phyloP scores from a whole-genome alignment of 1,140 invertebrate genomes.

The Drusus annulatus region DNA sequence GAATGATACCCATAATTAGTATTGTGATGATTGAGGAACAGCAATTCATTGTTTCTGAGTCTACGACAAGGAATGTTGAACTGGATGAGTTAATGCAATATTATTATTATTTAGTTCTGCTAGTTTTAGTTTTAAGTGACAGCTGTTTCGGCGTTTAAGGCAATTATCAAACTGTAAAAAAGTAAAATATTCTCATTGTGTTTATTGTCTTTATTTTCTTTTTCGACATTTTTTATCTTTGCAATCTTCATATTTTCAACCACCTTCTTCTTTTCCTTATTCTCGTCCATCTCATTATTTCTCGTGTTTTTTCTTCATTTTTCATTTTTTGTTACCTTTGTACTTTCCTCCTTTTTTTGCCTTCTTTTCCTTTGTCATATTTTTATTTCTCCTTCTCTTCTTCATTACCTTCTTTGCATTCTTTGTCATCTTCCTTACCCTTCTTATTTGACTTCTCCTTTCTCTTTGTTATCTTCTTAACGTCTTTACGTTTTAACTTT shows the following conservation, averaged over 20 bases:
- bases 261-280: background rate
- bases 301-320: background rate
- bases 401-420: background rate
- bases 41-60: too few relatives aligned
- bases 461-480: background rate
- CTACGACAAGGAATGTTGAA: too few relatives aligned
- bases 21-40: too few relatives aligned
- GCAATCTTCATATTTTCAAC: background rate
- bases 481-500: background rate
- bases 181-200: too few relatives aligned
- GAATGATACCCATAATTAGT: too few relatives aligned
- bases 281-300: background rate
- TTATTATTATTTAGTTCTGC: too few relatives aligned
- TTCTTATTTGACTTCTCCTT: background rate
- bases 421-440: background rate
- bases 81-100: too few relatives aligned
- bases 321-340: background rate
- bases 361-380: background rate
- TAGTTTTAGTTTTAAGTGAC: too few relatives aligned
- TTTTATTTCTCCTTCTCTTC: too few relatives aligned
- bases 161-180: too few relatives aligned
- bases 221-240: background rate
- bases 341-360: background rate
- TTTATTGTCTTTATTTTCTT: background rate
- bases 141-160: too few relatives aligned